Evolutionary conservation across 2,888 invertebrate species (phyloP).

Genomic region (Altica lythri): DNA sequence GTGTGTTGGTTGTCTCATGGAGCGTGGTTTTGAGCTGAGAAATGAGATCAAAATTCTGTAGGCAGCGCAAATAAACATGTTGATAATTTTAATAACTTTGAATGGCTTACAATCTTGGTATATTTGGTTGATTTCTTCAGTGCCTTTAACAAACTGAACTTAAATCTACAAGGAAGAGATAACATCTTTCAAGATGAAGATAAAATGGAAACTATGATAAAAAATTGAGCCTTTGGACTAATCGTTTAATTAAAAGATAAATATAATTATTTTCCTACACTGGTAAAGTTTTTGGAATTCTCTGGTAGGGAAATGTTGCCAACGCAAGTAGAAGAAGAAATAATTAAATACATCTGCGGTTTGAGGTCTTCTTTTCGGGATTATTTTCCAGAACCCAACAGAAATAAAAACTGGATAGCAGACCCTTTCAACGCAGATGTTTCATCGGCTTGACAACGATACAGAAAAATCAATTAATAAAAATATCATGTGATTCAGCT

Average conservation of each 20-base stretch:
- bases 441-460: conserved; percentile 19
- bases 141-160: conserved; percentile 28
- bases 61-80: conserved; percentile 25
- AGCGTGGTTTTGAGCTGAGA: conserved; percentile 36
- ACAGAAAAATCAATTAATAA: conserved; percentile 23
- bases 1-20: conserved; percentile 28
- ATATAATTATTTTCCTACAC: conserved; percentile 24
- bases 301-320: conserved; percentile 27
- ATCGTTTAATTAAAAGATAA: conserved; percentile 22
- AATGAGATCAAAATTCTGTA: conserved; percentile 47
- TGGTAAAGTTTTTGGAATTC: conserved; percentile 30
- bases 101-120: conserved; percentile 10
- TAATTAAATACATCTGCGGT: conserved; percentile 24
- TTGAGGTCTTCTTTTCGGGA: conserved; percentile 27
- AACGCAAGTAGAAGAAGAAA: conserved; percentile 29
- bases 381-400: conserved; percentile 30
- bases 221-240: conserved; percentile 15
- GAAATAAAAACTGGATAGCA: conserved; percentile 29
- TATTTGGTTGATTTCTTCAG: conserved; percentile 18
- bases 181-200: conserved; percentile 22
- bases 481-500: conserved; percentile 24
- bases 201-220: conserved; percentile 21
- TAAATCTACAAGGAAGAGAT: conserved; percentile 26
- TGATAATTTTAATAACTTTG: conserved; percentile 18
- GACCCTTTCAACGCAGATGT: conserved; percentile 21